phyloP scores from a whole-genome alignment of 2,888 invertebrate genomes.

The Spilarctia lutea region DNA sequence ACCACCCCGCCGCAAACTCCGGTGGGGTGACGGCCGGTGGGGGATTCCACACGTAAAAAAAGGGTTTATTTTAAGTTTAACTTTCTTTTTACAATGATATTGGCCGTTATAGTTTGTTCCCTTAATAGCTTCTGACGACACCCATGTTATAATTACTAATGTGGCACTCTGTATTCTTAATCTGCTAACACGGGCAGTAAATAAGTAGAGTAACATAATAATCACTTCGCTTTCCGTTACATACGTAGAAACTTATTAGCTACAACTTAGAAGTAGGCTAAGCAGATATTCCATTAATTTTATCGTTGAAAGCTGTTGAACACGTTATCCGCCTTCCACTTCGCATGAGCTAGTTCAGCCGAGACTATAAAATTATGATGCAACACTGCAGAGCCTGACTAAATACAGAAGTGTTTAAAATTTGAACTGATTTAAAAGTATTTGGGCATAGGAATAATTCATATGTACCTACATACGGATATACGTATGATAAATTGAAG shows the following conservation, averaged over 20 bases:
- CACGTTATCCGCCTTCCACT: slow-evolving; percentile 8
- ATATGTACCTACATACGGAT: not conserved
- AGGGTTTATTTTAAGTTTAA: too few species aligned
- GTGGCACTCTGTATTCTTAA: too few species aligned
- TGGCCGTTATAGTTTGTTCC: too few species aligned
- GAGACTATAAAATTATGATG: slow-evolving; percentile 4
- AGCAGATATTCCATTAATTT: not conserved
- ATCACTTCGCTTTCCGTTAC: not conserved
- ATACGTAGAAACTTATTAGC: not conserved
- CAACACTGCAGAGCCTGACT: slow-evolving; percentile 1
- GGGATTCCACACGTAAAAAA: too few species aligned
- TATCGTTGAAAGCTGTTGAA: slow-evolving; percentile 5
- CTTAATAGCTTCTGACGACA: too few species aligned
- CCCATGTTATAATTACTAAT: too few species aligned
- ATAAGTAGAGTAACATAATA: not conserved
- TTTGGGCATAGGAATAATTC: not conserved
- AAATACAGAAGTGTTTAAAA: slow-evolving; percentile 3
- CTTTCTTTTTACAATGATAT: too few species aligned
- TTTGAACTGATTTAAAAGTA: not conserved
- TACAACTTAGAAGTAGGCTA: not conserved
- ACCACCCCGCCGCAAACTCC: too few species aligned
- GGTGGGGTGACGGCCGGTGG: too few species aligned
- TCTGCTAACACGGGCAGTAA: too few species aligned
- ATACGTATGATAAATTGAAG: not conserved
- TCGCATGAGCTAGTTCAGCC: not conserved